A percentile compares a stretch with the other conserved stretches of the same genome.
Conservation (phyloP, 35 echinoderm and acorn worm species). For the Ptychodera flava region DNA sequence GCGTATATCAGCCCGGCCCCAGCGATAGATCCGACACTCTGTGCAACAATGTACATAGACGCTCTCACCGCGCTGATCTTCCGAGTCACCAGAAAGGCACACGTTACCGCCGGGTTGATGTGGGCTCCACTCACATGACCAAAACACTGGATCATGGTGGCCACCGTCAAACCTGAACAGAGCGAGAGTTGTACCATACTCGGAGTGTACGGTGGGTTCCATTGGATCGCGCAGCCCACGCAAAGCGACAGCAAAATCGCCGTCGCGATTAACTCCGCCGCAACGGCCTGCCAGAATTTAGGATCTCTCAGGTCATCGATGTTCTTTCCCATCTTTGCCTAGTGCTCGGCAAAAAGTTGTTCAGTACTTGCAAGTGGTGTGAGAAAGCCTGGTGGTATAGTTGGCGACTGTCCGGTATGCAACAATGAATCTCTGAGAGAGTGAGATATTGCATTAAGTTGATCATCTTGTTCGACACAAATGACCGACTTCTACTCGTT, state of each 20-base stretch:
- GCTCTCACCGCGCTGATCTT: constrained; percentile 15
- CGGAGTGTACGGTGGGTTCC: not conserved
- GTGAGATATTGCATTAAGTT: no score
- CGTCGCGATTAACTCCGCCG: constrained; percentile 67
- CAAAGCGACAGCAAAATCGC: constrained; percentile 70
- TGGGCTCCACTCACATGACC: constrained; percentile 89
- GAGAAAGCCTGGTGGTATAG: no score
- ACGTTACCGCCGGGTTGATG: constrained; percentile 79
- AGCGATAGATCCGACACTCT: constrained; percentile 50
- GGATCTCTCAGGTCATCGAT: constrained; percentile 27
- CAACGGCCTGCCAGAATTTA: constrained; percentile 66
- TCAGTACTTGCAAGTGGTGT: no score
- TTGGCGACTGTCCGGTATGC: no score
- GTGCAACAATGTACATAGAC: constrained; percentile 48
- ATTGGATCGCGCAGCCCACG: constrained; percentile 27
- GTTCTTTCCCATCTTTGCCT: not conserved
- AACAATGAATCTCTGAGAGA: no score
- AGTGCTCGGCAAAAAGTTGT: no score
- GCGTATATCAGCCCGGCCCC: constrained; percentile 41
- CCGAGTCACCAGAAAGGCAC: constrained; percentile 32
- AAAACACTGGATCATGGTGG: constrained; percentile 70
- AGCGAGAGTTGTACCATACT: constrained; percentile 51
- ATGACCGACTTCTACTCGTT: no score
- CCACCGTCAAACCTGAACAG: constrained; percentile 65
- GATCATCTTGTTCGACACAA: no score